Conservation (phyloP, 1,140 invertebrate genomes). For the Bombus terrestris region DNA sequence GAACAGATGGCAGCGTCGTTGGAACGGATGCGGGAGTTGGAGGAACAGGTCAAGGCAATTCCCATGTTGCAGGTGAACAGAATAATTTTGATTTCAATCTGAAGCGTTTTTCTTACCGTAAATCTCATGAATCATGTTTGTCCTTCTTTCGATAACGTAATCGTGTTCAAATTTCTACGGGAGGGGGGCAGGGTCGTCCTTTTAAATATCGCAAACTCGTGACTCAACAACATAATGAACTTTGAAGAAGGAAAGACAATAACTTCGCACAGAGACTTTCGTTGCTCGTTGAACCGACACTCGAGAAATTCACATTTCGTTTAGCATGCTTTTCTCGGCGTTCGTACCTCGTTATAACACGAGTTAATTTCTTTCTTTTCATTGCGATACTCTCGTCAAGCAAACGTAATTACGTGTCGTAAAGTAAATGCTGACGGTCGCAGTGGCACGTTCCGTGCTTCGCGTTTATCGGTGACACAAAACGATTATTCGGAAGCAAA, state of each 20-base stretch:
- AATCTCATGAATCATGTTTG: not conserved
- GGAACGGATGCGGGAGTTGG: conserved; percentile 90
- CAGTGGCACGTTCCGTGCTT: not conserved
- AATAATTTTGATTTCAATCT: not conserved
- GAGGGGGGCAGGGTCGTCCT: rapidly evolving
- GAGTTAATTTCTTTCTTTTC: not conserved
- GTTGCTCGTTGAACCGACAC: not conserved
- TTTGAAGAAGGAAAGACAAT: not conserved
- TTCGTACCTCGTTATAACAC: not conserved
- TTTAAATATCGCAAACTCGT: not conserved
- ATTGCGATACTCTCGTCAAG: conserved; percentile 32
- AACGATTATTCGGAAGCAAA: not conserved
- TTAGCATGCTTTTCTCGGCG: not conserved
- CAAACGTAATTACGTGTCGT: conserved; percentile 15
- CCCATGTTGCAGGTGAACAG: conserved; percentile 89
- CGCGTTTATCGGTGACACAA: not conserved
- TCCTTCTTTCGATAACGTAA: not conserved
- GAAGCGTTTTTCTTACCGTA: not conserved
- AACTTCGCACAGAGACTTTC: not conserved
- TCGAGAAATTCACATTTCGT: no score
- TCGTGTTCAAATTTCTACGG: not conserved
- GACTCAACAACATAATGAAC: not conserved
- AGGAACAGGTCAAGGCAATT: conserved; percentile 92
- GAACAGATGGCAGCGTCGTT: conserved; percentile 91
- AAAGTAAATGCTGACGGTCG: not conserved